Evolutionary conservation across 2,888 invertebrate genomes (phyloP), one percentile per base, ranked within the genome.

Genomic region (Netelia fuscicornis): DNA sequence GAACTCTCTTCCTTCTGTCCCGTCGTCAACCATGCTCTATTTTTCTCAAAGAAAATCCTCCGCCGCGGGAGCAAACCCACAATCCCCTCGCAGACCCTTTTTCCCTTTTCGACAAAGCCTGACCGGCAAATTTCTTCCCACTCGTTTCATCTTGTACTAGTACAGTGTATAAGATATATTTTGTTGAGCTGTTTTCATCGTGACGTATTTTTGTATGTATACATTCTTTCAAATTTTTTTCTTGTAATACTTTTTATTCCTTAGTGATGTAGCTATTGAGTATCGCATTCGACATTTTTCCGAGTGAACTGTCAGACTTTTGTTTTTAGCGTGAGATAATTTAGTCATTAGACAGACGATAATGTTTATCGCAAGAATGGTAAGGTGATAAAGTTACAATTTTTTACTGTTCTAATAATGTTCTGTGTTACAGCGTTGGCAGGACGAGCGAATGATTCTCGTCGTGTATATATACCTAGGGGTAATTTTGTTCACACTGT

Each of bases 1-100:
- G 3, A n/a, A n/a, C n/a, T 54, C 37, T 6, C 30, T 75, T 71
- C 72, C 54, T 9, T 44, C 67, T 54, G 58, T 20, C 52, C 54
- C 75, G 54, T 74, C 67, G 65, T 60, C 79, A 9, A 68, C 68
- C 44, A 65, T 52, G 74, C 84, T 86, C 78, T 70, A 77, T 87
- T 84, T 85, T 82, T 78, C 76, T 71, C 42, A 83, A 83, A 83
- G 76, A 76, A 79, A 75, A 44, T 42, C 77, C 72, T 67, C 72
- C 83, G 68, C 23, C n/a, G 42, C 11, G 48, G 23, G 23, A 44
- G 23, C 60, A 25, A 56, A 56, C 60, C 60, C 20, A 37, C 44
- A 37, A 56, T 42, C 60, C 23, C 13, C 13, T 37, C 25, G 23
- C 74, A n/a, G 17, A 10, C 25, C 48, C n/a, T 25, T 62, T 44